phyloP scores from a whole-genome alignment of 2,888 invertebrate species.

The Luffia ferchaultella region DNA sequence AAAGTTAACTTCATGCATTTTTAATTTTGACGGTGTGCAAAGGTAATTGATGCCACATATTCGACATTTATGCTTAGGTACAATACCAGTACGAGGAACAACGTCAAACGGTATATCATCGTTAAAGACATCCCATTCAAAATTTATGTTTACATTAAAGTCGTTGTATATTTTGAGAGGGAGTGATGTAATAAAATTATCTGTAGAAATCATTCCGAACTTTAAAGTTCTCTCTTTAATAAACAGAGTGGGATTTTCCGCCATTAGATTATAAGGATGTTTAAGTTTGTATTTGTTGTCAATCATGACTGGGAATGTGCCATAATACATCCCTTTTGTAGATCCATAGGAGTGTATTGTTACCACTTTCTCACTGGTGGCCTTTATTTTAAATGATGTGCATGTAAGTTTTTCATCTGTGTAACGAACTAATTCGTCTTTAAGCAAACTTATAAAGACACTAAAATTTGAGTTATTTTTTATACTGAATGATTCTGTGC shows the following conservation, averaged over 20 bases:
- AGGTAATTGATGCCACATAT: conserved; percentile 38
- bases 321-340: conserved; percentile 27
- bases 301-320: conserved; percentile 36
- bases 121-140: conserved; percentile 34
- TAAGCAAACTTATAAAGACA: conserved; percentile 26
- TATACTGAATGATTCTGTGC: conserved; percentile 29
- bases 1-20: conserved; percentile 41
- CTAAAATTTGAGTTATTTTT: conserved; percentile 37
- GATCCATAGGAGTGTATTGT: conserved; percentile 31
- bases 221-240: conserved; percentile 37
- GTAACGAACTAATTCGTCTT: conserved; percentile 30
- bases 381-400: conserved; percentile 27
- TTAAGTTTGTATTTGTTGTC: conserved; percentile 33
- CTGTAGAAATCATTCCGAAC: conserved; percentile 53
- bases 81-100: conserved; percentile 32
- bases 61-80: conserved; percentile 34
- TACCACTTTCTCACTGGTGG: conserved; percentile 24
- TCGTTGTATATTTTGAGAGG: conserved; percentile 40
- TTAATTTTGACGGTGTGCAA: conserved; percentile 40
- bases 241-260: conserved; percentile 32
- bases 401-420: conserved; percentile 26
- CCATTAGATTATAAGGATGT: conserved; percentile 36
- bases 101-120: conserved; percentile 46
- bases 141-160: conserved; percentile 38
- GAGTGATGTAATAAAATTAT: conserved; percentile 41